Evolutionary conservation across 1,140 invertebrate species (phyloP).

Genomic region (Proctacanthus coquilletti): DNA sequence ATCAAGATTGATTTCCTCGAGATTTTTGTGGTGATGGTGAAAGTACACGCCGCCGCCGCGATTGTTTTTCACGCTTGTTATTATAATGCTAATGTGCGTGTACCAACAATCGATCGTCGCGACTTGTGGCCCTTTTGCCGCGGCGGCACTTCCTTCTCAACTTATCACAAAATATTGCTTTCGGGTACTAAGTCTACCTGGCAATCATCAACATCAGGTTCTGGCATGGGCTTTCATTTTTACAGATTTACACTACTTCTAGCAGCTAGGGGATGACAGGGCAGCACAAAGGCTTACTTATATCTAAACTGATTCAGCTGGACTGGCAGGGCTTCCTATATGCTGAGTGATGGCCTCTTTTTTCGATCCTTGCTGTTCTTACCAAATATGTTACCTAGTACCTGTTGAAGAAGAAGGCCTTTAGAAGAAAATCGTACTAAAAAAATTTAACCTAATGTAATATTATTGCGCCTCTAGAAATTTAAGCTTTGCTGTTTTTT

Average conservation of each 20-base stretch:
- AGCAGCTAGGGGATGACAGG: not conserved
- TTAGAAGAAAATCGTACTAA: conserved; percentile 2
- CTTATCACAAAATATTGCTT: not conserved
- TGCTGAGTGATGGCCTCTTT: conserved; percentile 58
- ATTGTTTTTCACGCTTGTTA: too few species aligned
- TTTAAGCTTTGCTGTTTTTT: too few species aligned
- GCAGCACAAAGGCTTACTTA: not conserved
- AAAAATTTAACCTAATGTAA: not conserved
- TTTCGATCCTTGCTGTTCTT: conserved; percentile 55
- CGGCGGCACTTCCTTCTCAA: not conserved
- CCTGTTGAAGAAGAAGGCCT: conserved; percentile 29
- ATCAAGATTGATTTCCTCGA: too few species aligned
- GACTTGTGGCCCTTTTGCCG: too few species aligned
- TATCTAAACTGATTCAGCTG: not conserved
- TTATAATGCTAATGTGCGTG: too few species aligned
- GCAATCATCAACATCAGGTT: too few species aligned
- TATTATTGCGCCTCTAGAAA: too few species aligned
- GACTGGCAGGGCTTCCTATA: conserved; percentile 30
- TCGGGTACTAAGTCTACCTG: not conserved
- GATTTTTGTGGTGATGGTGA: too few species aligned
- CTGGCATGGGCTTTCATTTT: too few species aligned
- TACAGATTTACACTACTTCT: not conserved
- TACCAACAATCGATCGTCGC: too few species aligned
- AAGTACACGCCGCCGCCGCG: too few species aligned
- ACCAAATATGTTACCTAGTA: conserved; percentile 60